Percentiles rank a stretch among this genome's conserved stretches.
Evolutionary conservation across 2,797 vertebrate species (phyloP).

Genomic region (Caiman crocodilus): DNA sequence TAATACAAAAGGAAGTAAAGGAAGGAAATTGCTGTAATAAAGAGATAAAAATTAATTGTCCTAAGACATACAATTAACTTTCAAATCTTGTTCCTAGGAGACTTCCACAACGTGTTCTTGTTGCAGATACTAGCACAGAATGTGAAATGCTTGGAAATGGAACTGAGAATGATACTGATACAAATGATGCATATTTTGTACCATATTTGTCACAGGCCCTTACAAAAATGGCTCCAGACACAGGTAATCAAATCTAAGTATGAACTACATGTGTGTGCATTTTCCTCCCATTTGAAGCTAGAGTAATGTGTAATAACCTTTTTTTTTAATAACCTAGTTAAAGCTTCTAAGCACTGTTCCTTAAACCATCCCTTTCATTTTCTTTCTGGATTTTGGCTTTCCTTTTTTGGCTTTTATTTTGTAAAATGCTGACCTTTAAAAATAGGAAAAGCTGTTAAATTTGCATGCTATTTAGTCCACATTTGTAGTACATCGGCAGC

Average conservation of each 20-base stretch:
- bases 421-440: background rate
- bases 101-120: conserved; percentile 38
- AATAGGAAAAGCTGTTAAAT: background rate
- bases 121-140: conserved; percentile 19
- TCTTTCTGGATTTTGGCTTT: background rate
- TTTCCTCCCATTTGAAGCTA: background rate
- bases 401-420: background rate
- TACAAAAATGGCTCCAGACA: background rate
- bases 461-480: background rate
- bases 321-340: background rate
- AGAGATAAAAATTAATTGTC: background rate
- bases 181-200: background rate
- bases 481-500: background rate
- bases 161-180: conserved; percentile 29
- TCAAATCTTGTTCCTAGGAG: conserved; percentile 52
- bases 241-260: conserved; percentile 56
- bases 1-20: background rate
- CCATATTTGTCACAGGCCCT: background rate
- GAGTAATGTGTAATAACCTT: background rate
- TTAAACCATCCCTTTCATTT: background rate
- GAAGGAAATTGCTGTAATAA: background rate
- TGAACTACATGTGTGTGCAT: background rate
- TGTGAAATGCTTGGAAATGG: background rate
- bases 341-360: background rate
- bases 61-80: conserved; percentile 22